These are phyloP conservation scores for Dolichoris vasculosae DNA, from an alignment of 1,140 invertebrate genomes.

Conservation along the genomic window DNA sequence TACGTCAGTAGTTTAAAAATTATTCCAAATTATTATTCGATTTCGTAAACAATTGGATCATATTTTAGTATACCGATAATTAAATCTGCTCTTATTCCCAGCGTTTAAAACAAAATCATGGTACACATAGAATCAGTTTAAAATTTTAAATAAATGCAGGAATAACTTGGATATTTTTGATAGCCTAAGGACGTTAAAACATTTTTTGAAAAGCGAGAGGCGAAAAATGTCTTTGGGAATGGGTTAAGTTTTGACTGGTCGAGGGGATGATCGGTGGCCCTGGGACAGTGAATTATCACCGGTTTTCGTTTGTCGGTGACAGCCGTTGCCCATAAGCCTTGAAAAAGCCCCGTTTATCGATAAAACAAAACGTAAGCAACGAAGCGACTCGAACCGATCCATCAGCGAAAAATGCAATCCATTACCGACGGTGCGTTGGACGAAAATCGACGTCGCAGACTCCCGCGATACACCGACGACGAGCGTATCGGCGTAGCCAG, in stretches of 20 bases:
- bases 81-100: no score
- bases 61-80: no score
- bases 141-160: not conserved
- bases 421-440: not conserved
- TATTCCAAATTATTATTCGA: no score
- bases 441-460: not conserved
- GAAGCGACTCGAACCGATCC: not conserved
- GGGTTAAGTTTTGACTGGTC: not conserved
- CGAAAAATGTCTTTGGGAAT: not conserved
- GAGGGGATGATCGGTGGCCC: not conserved
- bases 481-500: not conserved
- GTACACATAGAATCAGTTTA: no score
- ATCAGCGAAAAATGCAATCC: not conserved
- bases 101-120: no score
- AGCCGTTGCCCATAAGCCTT: not conserved
- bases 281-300: not conserved
- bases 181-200: no score
- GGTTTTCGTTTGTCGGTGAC: not conserved
- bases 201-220: no score
- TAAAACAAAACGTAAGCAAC: not conserved
- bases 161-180: not conserved
- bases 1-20: no score
- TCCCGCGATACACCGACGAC: not conserved
- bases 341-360: not conserved
- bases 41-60: no score